Conservation (phyloP, 2,113 vertebrate species). For the Pseudorectes ferrugineus region DNA sequence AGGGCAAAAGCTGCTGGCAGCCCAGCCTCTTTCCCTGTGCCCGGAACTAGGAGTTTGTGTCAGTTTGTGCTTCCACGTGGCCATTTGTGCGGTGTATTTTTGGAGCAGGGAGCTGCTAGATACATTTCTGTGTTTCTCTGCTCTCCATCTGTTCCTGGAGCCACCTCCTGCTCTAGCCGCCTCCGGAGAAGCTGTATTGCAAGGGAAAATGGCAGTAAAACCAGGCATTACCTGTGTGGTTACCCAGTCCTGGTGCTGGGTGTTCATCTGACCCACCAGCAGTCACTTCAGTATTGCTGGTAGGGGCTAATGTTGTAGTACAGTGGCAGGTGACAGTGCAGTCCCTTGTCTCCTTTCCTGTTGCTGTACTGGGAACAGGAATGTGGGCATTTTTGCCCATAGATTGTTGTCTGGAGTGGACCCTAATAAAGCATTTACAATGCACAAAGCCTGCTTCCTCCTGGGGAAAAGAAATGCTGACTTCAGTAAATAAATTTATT, state of each 20-base stretch:
- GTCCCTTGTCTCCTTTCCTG: neutral
- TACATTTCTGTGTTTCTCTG: neutral
- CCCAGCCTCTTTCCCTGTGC: neutral
- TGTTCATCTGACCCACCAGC: neutral
- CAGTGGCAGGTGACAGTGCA: neutral
- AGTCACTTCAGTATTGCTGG: neutral
- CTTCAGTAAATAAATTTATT: neutral
- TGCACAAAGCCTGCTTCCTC: neutral
- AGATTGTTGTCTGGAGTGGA: neutral
- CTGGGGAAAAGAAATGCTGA: neutral
- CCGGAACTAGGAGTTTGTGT: neutral
- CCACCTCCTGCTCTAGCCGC: neutral
- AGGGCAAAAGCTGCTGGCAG: neutral
- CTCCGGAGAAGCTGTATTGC: neutral
- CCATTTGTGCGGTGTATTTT: neutral
- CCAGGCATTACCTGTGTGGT: neutral
- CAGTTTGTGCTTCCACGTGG: neutral
- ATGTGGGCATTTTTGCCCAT: neutral
- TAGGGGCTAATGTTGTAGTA: neutral
- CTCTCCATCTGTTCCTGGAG: conserved; percentile 4
- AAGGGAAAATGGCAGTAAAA: neutral
- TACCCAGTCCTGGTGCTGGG: neutral
- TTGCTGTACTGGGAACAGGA: neutral
- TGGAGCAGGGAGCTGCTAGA: neutral
- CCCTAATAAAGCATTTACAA: neutral